Base-by-base conservation (phyloP, 2,113 vertebrate genomes). In the Triplophysa tibetana region DNA sequence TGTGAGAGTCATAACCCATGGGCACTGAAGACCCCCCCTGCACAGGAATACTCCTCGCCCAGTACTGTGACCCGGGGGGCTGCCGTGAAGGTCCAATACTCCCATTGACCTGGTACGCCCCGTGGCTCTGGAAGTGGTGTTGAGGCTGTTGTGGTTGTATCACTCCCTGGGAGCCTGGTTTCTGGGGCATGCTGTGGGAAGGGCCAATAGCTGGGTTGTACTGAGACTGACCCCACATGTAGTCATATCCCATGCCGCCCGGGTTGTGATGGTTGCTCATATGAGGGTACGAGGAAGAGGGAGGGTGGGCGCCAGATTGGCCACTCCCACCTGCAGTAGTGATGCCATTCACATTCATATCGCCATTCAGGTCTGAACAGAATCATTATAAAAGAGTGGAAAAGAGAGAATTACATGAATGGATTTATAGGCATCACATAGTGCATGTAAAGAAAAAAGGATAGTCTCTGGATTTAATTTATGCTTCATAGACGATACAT, bases 341-440 rank as follows among this genome's bases (percentile, higher is more conserved):
- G 93, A 96, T 92, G 92, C 96, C 97, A 91, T 98, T 98, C 91
- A 98, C 95, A 94, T 97, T 97, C 95, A 96, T 92, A 89, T 95
- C 96, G 89, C 96, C 95, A 87, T 97, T 99, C 91, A 97, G 90
- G 93, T 95, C 97, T 99, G 90, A 6, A 84, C 45, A 66, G 38
- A 58, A 70, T 65, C 24, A 43, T 0, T 4, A 48, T 4, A 76
- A 43, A 26, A 13, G 2, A 17, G 10, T 16, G 16, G 16, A 29
- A 16, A 64, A 45, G 19, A 60, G 4, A 60, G 26, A 29, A 67
- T 26, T 6, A 45, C 3, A 52, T 62, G 24, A 33, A 41, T 16
- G 1, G 9, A 65, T 14, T 56, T 19, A 10, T 14, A 56, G 24
- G 38, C 50, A 54, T 52, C 13, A 52, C 4, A 52, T 13, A 52